Evolutionary conservation across 2,888 invertebrate genomes (phyloP), one percentile per base, ranked within the genome.

Genomic region (Leptopilina myrica): DNA sequence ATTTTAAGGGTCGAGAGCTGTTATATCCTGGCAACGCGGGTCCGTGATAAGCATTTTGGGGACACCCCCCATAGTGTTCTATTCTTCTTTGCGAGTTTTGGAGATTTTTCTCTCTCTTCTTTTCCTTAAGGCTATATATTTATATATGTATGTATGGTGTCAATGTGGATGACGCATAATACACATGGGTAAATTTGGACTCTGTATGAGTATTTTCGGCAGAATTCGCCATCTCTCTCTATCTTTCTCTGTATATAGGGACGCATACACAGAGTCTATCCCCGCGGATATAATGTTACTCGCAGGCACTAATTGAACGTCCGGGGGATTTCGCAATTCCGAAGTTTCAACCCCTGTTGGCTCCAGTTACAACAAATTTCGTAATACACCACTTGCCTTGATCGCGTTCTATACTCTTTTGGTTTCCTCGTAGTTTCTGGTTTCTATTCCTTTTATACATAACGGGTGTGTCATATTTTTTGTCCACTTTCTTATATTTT

Each of bases 271-370:
- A 33, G 33, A 33, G 62, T 6, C 62, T 62, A 62, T 62, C 79
- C 78, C 78, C 65, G 76, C 80, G 66, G 77, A 59, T 82, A 76
- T 78, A 62, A 62, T 53, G 76, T 80, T 80, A 82, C 82, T 53
- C 78, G 79, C 77, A 73, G 73, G 73, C 53, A 77, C 82, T 81
- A 82, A 82, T 82, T 81, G 79, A 77, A 79, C 80, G 80, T 82
- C 80, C 77, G 64, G 79, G 82, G 82, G 79, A 82, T 80, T 82
- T 82, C 80, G 65, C 82, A 82, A 80, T 82, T 82, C 77, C 78
- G 40, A 73, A 56, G 14, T 73, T 73, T 53, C 73, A 73, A 73
- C 73, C 56, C 73, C 73, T 56, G 12, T 12, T 53, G 49, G 56
- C 15, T 73, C 56, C 73, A 73, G 73, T 53, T 73, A 73, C 73